Evolutionary conservation across 2,797 vertebrate genomes (phyloP).

Genomic region (Champsocephalus gunnari): DNA sequence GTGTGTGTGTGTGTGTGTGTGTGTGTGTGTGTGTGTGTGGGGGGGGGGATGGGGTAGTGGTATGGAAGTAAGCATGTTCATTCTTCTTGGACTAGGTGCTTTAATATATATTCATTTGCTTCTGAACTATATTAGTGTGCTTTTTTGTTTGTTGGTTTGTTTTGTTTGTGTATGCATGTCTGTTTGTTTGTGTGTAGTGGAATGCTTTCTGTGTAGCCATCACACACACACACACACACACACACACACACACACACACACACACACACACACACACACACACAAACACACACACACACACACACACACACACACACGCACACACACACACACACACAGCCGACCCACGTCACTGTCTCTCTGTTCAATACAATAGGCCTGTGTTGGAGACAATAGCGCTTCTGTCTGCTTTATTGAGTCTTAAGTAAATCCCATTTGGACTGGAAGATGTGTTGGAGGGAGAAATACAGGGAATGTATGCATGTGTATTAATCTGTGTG

Average conservation of each 20-base stretch:
- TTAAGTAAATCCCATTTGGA: constrained; percentile 74
- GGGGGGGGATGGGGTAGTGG: not conserved
- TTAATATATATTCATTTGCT: constrained; percentile 26
- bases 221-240: constrained; percentile 40
- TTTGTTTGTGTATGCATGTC: constrained; percentile 8
- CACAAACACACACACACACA: constrained; percentile 12
- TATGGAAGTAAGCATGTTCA: constrained; percentile 10
- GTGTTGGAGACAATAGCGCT: constrained; percentile 69
- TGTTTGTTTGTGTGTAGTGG: constrained; percentile 38
- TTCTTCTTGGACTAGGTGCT: constrained; percentile 12
- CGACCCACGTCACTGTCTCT: constrained; percentile 54
- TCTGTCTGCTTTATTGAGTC: constrained; percentile 75
- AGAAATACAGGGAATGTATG: constrained; percentile 34
- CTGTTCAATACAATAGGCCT: constrained; percentile 60
- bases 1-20: not conserved
- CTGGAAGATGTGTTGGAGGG: constrained; percentile 28
- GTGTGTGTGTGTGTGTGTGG: not conserved
- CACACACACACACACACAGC: constrained; percentile 19
- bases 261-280: not conserved
- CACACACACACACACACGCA: too few relatives aligned
- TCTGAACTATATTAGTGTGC: not conserved
- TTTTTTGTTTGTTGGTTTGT: not conserved
- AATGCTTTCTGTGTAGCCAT: constrained; percentile 61
- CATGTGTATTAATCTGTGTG: constrained; percentile 42
- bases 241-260: too few relatives aligned